These are phyloP conservation scores for Pedicia rivosa DNA, from an alignment of 2,888 invertebrate species.

Conservation along the genomic window DNA sequence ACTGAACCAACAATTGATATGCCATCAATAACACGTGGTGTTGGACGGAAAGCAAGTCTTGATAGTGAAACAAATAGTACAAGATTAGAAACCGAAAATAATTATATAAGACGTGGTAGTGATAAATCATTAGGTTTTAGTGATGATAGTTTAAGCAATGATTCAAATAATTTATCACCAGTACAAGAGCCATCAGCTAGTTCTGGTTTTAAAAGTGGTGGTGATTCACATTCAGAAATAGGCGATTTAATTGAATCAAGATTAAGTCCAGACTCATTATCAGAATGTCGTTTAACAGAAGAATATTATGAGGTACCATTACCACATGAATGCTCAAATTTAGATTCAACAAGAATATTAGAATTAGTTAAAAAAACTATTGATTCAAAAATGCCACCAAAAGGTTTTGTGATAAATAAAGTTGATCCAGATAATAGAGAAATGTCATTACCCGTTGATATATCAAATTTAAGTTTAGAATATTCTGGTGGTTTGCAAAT, in stretches of 20 bases:
- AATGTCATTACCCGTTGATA: conserved; percentile 23
- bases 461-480: conserved; percentile 46
- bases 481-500: conserved; percentile 76
- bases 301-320: conserved; percentile 54
- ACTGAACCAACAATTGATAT: conserved; percentile 57
- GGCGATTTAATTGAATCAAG: conserved; percentile 35
- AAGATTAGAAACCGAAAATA: conserved; percentile 4
- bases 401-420: conserved; percentile 38
- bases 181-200: conserved; percentile 38
- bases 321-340: conserved; percentile 62
- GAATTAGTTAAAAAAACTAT: conserved; percentile 66
- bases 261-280: conserved; percentile 27
- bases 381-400: conserved; percentile 60
- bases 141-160: conserved; percentile 57
- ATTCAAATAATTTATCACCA: conserved; percentile 38
- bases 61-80: conserved; percentile 35
- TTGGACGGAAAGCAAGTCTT: conserved; percentile 50
- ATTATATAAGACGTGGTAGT: conserved; percentile 43
- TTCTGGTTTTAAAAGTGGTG: conserved; percentile 40
- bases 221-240: conserved; percentile 35
- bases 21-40: conserved; percentile 68
- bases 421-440: conserved; percentile 25
- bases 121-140: conserved; percentile 55
- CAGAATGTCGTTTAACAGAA: conserved; percentile 27
- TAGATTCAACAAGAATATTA: conserved; percentile 64